A percentile compares a stretch with the other conserved stretches of the same genome.
These are phyloP conservation scores for Melikaiella ostensackeni DNA, from an alignment of 2,888 invertebrate species.

Conservation along the genomic window DNA sequence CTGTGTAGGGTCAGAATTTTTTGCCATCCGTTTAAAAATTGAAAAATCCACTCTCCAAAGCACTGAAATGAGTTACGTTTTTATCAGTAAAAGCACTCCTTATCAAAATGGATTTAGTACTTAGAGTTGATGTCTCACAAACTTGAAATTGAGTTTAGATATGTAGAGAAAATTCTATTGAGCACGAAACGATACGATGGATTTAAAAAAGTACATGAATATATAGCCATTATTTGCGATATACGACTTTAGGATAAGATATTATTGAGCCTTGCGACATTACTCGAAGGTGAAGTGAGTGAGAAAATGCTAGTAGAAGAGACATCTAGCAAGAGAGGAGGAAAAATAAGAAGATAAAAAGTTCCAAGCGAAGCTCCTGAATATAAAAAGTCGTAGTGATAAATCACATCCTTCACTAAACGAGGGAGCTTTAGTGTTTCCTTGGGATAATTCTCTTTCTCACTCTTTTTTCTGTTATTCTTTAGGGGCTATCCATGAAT, in stretches of 20 bases:
- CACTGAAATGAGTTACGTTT: not conserved
- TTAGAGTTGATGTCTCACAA: not conserved
- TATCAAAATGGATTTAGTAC: slow-evolving; percentile 22
- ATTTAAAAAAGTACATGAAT: slow-evolving; percentile 4
- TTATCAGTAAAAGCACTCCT: not conserved
- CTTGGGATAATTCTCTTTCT: slow-evolving; percentile 34
- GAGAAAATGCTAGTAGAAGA: slow-evolving; percentile 26
- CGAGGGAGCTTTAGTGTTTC: slow-evolving; percentile 41
- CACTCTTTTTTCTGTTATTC: slow-evolving; percentile 21
- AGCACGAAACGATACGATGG: slow-evolving; percentile 8
- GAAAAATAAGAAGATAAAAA: slow-evolving; percentile 45
- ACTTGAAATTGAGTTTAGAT: slow-evolving; percentile 16
- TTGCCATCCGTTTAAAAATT: no score
- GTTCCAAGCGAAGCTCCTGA: slow-evolving; percentile 39
- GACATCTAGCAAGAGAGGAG: slow-evolving; percentile 38
- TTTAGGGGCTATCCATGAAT: no score
- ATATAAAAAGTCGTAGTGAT: slow-evolving; percentile 20
- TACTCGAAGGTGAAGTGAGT: slow-evolving; percentile 22
- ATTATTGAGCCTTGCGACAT: slow-evolving; percentile 43
- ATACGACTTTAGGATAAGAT: slow-evolving; percentile 37
- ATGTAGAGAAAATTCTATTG: not conserved
- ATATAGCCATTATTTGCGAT: slow-evolving; percentile 28
- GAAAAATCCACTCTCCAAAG: no score
- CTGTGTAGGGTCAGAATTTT: no score
- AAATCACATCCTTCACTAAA: slow-evolving; percentile 46